Percentiles rank a stretch among this genome's conserved stretches.
phyloP scores from a whole-genome alignment of 2,797 vertebrate species.

The Craterocephalus amniculus region DNA sequence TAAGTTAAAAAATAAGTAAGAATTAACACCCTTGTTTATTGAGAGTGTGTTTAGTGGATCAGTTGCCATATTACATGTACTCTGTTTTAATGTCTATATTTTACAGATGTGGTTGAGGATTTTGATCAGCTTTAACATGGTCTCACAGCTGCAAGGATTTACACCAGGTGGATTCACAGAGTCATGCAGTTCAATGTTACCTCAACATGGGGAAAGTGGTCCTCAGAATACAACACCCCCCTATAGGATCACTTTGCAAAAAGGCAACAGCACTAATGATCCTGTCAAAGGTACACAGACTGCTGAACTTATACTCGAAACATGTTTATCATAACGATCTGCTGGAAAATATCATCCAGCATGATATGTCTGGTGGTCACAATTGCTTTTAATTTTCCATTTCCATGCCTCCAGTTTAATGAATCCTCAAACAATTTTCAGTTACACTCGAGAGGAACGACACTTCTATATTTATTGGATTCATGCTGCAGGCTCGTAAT shows the following conservation, averaged over 20 bases:
- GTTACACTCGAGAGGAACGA: conserved; percentile 31
- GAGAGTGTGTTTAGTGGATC: background rate
- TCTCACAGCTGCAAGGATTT: conserved; percentile 28
- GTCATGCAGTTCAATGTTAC: conserved; percentile 28
- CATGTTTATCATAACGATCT: background rate
- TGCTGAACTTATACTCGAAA: background rate
- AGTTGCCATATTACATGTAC: background rate
- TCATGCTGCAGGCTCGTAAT: conserved; percentile 59
- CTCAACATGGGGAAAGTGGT: accelerated
- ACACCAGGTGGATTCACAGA: accelerated
- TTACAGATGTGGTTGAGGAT: conserved; percentile 57
- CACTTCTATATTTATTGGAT: accelerated
- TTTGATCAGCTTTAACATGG: conserved; percentile 27
- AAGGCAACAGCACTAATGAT: accelerated
- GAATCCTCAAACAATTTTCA: conserved; percentile 30
- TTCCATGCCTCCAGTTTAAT: background rate
- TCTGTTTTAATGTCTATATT: conserved; percentile 2
- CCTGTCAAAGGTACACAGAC: conserved; percentile 49
- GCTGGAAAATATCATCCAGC: background rate
- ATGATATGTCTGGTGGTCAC: background rate
- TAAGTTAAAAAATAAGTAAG: background rate
- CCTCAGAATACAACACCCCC: accelerated
- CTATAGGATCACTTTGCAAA: background rate
- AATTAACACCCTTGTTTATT: background rate
- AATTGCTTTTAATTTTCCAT: background rate